Conservation (phyloP, 2,113 vertebrate genomes). For the Pyxicephalus adspersus region DNA sequence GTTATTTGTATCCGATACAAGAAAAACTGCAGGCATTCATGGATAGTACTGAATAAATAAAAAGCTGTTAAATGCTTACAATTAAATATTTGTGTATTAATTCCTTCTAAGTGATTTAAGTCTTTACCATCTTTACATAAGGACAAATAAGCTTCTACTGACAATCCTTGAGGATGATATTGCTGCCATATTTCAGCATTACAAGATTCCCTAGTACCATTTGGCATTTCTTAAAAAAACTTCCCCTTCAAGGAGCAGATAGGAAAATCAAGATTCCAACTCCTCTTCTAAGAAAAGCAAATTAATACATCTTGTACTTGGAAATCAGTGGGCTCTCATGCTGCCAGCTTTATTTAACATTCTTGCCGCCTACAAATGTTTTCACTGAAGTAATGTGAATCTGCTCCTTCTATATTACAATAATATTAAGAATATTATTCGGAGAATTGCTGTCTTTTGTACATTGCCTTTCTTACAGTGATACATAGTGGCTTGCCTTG, state of each 20-base stretch:
- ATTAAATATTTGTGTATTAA: neutral
- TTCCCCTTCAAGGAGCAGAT: neutral
- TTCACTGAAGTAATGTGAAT: neutral
- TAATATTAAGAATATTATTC: too few species aligned
- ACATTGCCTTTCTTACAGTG: too few species aligned
- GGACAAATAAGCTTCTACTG: neutral
- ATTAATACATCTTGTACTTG: conserved; percentile 9
- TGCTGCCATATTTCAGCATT: neutral
- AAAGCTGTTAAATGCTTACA: neutral
- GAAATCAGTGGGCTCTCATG: neutral
- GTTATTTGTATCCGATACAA: too few species aligned
- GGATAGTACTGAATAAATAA: too few species aligned
- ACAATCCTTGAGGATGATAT: neutral
- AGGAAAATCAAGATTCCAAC: neutral
- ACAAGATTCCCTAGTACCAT: neutral
- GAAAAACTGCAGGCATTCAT: too few species aligned
- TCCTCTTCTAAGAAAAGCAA: conserved; percentile 11
- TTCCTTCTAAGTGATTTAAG: neutral
- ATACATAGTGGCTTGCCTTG: too few species aligned
- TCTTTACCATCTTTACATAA: neutral
- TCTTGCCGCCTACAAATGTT: conserved; percentile 11
- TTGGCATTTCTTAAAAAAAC: conserved; percentile 4
- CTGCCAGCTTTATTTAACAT: conserved; percentile 10
- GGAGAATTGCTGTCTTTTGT: too few species aligned
- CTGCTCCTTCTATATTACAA: too few species aligned